These are phyloP conservation scores for Bubo bubo DNA, from an alignment of 2,113 vertebrate genomes.

Conservation along the genomic window DNA sequence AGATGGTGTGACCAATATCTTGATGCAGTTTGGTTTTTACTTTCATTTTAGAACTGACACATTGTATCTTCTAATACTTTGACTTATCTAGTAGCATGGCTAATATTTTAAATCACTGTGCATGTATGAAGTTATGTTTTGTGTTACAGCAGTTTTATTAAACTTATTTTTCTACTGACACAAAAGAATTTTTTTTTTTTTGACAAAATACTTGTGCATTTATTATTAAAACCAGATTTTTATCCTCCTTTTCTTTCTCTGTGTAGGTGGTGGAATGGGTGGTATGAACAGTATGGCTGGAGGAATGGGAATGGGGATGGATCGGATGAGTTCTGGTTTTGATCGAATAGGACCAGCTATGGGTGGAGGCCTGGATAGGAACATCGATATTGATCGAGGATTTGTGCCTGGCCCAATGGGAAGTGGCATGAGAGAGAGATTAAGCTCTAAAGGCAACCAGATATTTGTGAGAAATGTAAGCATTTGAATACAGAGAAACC, in stretches of 20 bases:
- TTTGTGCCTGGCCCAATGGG: constrained; percentile 88
- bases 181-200: neutral
- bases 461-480: constrained; percentile 99
- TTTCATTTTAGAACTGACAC: neutral
- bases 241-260: neutral
- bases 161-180: neutral
- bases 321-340: constrained; percentile 89
- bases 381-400: constrained; percentile 89
- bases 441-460: constrained; percentile 93
- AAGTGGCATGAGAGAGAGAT: constrained; percentile 86
- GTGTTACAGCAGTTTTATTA: neutral
- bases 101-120: neutral
- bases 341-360: constrained; percentile 87
- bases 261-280: constrained; percentile 77
- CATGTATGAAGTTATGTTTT: neutral
- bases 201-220: neutral
- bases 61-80: neutral
- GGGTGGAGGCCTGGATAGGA: constrained; percentile 81
- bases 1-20: neutral
- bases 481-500: neutral
- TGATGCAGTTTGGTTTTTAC: neutral
- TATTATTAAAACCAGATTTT: neutral
- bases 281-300: constrained; percentile 89
- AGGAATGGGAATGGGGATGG: constrained; percentile 80
- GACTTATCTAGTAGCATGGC: neutral